Percentiles rank a stretch among this genome's conserved stretches.
Conservation (phyloP, 2,888 invertebrate genomes). For the Lepidocyrtinus sp. region DNA sequence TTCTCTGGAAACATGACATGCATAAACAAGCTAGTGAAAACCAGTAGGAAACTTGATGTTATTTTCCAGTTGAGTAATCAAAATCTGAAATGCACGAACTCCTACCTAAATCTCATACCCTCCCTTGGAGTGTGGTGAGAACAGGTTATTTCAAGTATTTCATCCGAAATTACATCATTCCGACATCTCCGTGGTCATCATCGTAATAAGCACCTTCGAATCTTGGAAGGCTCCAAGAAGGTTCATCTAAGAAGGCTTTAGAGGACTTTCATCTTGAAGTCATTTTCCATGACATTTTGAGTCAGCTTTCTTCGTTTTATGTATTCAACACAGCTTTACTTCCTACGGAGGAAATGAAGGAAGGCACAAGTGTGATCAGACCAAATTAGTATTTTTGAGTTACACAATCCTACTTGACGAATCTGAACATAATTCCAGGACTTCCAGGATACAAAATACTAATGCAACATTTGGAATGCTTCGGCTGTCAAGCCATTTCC, state of each 20-base stretch:
- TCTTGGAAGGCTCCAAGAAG: no score
- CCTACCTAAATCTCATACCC: neutral
- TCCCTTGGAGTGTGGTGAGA: neutral
- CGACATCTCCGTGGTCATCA: neutral
- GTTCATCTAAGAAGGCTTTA: no score
- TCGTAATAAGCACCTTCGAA: neutral
- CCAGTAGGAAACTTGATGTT: conserved; percentile 43
- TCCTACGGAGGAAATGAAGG: neutral
- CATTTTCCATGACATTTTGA: no score
- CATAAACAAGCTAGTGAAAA: conserved; percentile 8
- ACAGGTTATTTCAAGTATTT: neutral
- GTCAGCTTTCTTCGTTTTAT: neutral
- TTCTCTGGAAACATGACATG: neutral
- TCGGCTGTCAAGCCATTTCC: neutral
- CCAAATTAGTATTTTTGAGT: neutral
- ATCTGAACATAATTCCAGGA: neutral
- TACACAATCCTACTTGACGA: no score
- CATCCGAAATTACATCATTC: neutral
- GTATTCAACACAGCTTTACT: neutral
- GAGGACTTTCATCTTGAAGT: no score
- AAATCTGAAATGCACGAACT: conserved; percentile 52
- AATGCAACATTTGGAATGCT: neutral
- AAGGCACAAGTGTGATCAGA: neutral
- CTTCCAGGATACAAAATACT: neutral
- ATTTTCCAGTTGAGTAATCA: conserved; percentile 59